Evolutionary conservation across 1,140 invertebrate species (phyloP), one percentile per base, ranked within the genome.

Genomic region (Pseudomyrmex cubaensis): DNA sequence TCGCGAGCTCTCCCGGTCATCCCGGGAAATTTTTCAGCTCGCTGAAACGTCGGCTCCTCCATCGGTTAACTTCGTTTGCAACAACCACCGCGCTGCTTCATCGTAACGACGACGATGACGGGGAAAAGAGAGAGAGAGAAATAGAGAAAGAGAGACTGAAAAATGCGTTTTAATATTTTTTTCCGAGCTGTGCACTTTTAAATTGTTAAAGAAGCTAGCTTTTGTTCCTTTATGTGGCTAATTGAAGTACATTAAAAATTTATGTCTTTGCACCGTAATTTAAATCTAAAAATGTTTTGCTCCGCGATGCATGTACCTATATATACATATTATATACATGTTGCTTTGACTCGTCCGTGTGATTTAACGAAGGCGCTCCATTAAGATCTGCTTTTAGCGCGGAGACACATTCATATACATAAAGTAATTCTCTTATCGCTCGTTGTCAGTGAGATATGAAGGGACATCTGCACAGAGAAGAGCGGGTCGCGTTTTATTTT

Each of bases 11-110:
- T 20, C 35, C 35, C 35, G 50, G 74, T 67, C 62, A 77, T 44
- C 25, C 48, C 5, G 62, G 61, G 46, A 54, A 66, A 77, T 77
- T 77, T 77, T 77, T 67, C 62, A 77, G n/a, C 74, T 66, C 48
- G 22, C 61, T 7, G 35, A 35, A 35, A 35, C 35, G 35, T 35
- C 57, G 35, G 48, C 25, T 54, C n/a, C 20, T 35, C 48, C 17
- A 46, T 50, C 3, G 48, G 50, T 12, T 77, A 54, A 77, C 62
- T 67, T 75, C 25, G 48, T 66, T 66, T 66, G 20, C 22, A 62
- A 52, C 62, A 66, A 66, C 61, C 46, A 17, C 73, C 35, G 35
- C 35, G 35, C 35, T 7, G 22, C 22, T 64, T 12, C 46, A 61
- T 44, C 22, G 62, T 66, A 66, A 77, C 54, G 25, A 77, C 22